phyloP scores from a whole-genome alignment of 2,113 vertebrate species.

The Rattus rattus region DNA sequence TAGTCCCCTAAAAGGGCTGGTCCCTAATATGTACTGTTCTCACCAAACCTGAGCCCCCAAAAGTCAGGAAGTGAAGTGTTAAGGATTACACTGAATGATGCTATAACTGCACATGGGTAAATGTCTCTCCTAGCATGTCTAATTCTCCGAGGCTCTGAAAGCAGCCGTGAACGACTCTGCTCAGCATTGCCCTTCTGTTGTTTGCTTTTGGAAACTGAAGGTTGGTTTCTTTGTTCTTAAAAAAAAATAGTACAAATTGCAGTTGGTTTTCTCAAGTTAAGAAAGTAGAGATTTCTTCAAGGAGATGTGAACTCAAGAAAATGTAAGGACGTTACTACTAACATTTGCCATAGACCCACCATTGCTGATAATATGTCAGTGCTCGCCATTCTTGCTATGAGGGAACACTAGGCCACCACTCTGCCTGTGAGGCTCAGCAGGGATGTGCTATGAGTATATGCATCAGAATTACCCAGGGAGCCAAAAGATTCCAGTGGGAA shows the following conservation, averaged over 20 bases:
- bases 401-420: not conserved
- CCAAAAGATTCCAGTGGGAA: not conserved
- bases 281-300: constrained; percentile 51
- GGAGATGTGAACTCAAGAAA: constrained; percentile 52
- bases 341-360: not conserved
- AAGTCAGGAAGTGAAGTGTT: not conserved
- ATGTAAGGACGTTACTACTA: not conserved
- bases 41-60: not conserved
- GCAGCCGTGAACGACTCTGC: not conserved
- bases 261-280: constrained; percentile 42
- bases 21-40: not conserved
- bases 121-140: not conserved
- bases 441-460: rapidly evolving
- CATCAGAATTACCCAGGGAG: not conserved
- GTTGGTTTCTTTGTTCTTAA: constrained; percentile 24
- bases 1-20: not conserved
- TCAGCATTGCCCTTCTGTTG: not conserved
- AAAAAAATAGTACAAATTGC: constrained; percentile 49
- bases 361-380: not conserved
- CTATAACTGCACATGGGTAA: not conserved
- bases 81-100: not conserved
- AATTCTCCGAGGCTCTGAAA: not conserved
- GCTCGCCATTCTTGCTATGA: not conserved
- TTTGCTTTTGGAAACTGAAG: constrained; percentile 9
- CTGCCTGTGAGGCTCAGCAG: not conserved